A percentile compares a stretch with the other conserved stretches of the same genome.
phyloP scores from a whole-genome alignment of 2,888 invertebrate species.

The Drosophila paracracens region DNA sequence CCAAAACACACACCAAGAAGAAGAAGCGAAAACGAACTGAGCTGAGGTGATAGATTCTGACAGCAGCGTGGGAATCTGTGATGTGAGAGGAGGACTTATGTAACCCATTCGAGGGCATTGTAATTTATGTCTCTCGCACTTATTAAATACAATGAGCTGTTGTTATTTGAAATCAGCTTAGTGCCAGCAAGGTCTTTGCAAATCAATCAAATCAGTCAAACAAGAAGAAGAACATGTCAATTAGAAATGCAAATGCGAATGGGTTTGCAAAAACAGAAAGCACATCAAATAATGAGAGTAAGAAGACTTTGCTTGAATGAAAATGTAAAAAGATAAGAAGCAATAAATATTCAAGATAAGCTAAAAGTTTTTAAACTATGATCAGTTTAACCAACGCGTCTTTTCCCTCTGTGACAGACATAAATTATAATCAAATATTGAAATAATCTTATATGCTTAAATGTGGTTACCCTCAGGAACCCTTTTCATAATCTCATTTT shows the following conservation, averaged over 20 bases:
- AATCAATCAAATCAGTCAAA: slow-evolving; percentile 46
- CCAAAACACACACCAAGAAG: slow-evolving; percentile 1
- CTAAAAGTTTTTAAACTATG: no score
- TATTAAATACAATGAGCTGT: slow-evolving; percentile 72
- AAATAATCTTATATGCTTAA: background rate
- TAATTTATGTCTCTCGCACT: slow-evolving; percentile 46
- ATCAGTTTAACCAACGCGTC: background rate
- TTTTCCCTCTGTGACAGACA: background rate
- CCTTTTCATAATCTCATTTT: slow-evolving; percentile 20
- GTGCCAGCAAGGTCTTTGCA: slow-evolving; percentile 45
- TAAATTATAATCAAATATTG: slow-evolving; percentile 28
- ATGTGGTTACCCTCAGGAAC: slow-evolving; percentile 13
- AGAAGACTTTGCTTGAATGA: background rate
- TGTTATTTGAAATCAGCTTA: slow-evolving; percentile 70
- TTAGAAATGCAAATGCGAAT: slow-evolving; percentile 53
- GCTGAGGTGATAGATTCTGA: slow-evolving; percentile 59
- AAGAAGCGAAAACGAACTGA: slow-evolving; percentile 9
- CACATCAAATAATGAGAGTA: slow-evolving; percentile 6
- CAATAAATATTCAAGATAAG: background rate
- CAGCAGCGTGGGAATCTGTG: slow-evolving; percentile 68
- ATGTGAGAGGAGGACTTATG: slow-evolving; percentile 52
- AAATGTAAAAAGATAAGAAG: background rate
- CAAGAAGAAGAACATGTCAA: slow-evolving; percentile 33
- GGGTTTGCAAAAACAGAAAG: background rate
- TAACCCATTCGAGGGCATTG: slow-evolving; percentile 44